These are phyloP conservation scores for Manis pentadactyla DNA, from an alignment of 2,797 vertebrate species.

Conservation along the genomic window DNA sequence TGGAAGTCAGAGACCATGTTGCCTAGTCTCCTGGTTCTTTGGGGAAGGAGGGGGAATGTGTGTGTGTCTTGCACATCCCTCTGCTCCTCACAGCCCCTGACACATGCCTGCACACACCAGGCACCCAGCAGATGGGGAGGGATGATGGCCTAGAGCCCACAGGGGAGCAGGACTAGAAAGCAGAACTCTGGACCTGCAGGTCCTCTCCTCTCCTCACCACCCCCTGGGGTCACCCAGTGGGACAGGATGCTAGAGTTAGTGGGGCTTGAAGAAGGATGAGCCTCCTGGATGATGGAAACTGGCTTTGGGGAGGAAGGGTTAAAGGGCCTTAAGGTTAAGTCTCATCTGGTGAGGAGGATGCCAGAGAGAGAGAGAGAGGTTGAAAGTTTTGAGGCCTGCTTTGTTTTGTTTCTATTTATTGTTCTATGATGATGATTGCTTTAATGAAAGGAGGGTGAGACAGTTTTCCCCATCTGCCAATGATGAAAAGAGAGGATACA, in stretches of 20 bases:
- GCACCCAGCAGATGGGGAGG: accelerated
- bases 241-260: background rate
- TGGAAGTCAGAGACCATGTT: accelerated
- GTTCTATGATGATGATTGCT: background rate
- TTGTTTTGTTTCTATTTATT: background rate
- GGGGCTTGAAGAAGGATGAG: background rate
- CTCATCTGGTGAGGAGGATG: background rate
- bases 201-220: background rate
- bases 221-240: background rate
- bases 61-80: accelerated
- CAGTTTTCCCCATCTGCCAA: background rate
- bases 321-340: background rate
- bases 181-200: background rate
- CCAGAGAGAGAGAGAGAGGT: background rate
- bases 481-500: background rate
- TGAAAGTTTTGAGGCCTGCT: background rate
- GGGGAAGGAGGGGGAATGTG: background rate
- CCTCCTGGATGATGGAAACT: background rate
- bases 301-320: background rate
- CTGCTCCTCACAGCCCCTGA: background rate
- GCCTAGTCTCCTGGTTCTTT: background rate
- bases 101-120: background rate
- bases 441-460: background rate
- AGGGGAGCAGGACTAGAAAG: no score
- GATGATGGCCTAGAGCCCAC: background rate